phyloP scores from a whole-genome alignment of 2,888 invertebrate genomes.

The Minunthozetes semirufus region DNA sequence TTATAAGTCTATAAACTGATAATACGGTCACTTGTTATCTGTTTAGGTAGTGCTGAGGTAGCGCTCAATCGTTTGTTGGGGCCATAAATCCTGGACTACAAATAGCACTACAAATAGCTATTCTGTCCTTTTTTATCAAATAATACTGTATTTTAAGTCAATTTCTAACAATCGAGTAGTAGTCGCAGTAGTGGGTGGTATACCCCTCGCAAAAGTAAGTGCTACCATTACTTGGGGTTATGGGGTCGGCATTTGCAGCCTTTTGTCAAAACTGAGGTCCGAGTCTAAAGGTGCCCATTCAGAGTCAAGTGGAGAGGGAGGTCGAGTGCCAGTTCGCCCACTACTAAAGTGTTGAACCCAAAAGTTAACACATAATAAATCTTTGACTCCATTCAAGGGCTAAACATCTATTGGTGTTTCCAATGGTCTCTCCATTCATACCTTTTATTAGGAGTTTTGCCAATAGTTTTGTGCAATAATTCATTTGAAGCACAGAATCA shows the following conservation, averaged over 20 bases:
- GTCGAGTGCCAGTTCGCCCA: constrained; percentile 21
- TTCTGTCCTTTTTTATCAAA: background rate
- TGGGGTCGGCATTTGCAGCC: background rate
- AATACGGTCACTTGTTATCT: constrained; percentile 15
- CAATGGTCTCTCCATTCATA: background rate
- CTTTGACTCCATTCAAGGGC: constrained; percentile 1
- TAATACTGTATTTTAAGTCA: background rate
- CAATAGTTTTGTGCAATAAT: background rate
- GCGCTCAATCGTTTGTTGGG: constrained; percentile 31
- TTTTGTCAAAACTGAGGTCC: constrained; percentile 24
- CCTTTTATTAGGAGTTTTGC: background rate
- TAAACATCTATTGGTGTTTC: background rate
- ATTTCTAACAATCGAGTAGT: background rate
- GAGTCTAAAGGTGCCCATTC: constrained; percentile 32
- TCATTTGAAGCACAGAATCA: background rate
- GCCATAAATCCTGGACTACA: constrained; percentile 25
- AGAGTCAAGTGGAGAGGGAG: constrained; percentile 26
- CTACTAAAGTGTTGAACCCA: constrained; percentile 22
- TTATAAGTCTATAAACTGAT: constrained; percentile 28
- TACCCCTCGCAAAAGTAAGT: background rate
- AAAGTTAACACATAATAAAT: constrained; percentile 32
- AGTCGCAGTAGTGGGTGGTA: constrained; percentile 30
- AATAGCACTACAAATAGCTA: background rate
- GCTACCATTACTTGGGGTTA: no score
- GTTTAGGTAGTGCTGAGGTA: constrained; percentile 14